Base-by-base conservation (phyloP, 2,888 invertebrate genomes). In the Hypomecis atomaria region DNA sequence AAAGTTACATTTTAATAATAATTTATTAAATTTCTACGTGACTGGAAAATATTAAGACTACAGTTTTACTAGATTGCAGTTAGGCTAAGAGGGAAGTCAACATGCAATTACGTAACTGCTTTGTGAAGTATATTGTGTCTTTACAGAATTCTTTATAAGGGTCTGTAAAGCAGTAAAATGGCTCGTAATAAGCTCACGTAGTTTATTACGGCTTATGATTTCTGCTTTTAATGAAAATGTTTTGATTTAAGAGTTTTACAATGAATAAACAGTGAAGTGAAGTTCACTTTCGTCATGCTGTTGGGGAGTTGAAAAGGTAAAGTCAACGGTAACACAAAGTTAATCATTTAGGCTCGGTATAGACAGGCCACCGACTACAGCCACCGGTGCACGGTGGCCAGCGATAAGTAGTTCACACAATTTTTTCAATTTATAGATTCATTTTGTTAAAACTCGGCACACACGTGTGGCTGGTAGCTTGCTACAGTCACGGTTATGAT, bases 61-160 rank as follows among this genome's bases (percentile, higher is more conserved):
- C 23, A 23, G 23, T 23, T 23, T 23, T 23, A 23, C 3, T 23
- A 23, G 23, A 23, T 23, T 23, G 23, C 23, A 23, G 23, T 23
- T 23, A 23, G 23, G 5, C 43, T 43, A 43, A 43, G 8, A 55
- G n/a, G 23, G 23, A 23, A 23, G 23, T 23, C 23, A 23, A 23
- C 23, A 23, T 23, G 23, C 23, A 23, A 23, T 42, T 45, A 3
- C 6, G 36, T 11, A 53, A 53, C 59, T 59, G 38, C 47, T 44
- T 43, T 4, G 7, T 8, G 13, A 5, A 37, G 6, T 34, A 13
- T 4, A 48, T 23, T 49, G 43, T 55, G 13, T 43, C 53, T 55
- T 53, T 49, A 43, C 23, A 5, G 50, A 50, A 47, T 49, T 55
- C 55, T 44, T 56, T 61, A 55, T 49, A 61, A 49, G 38, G 55